A percentile compares a stretch with the other conserved stretches of the same genome.
Evolutionary conservation across 2,888 invertebrate genomes (phyloP).

Genomic region (Epiblema foenella): DNA sequence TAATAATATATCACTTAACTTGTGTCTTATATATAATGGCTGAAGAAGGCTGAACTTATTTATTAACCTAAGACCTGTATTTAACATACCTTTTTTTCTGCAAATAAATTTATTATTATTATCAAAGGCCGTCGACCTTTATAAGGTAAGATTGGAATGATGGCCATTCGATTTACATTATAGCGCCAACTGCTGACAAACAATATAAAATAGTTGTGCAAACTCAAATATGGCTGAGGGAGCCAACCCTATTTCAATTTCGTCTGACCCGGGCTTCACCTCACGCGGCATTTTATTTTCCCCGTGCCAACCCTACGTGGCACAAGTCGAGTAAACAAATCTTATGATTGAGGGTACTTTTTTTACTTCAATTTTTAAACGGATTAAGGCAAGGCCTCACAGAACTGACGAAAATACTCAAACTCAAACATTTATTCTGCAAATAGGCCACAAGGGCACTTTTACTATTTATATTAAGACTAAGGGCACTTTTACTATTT

Average conservation of each 20-base stretch:
- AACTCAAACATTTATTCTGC: too few species aligned
- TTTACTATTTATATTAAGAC: too few species aligned
- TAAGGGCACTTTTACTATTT: too few species aligned
- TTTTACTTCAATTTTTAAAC: constrained; percentile 24
- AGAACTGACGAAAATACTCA: too few species aligned
- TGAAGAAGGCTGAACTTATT: too few species aligned
- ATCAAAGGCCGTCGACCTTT: constrained; percentile 15
- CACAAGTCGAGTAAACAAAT: constrained; percentile 45
- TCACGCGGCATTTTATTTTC: constrained; percentile 64
- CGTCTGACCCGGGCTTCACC: constrained; percentile 61
- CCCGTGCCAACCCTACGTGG: constrained; percentile 54
- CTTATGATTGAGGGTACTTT: background rate
- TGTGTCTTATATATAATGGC: too few species aligned
- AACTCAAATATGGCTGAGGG: constrained; percentile 50
- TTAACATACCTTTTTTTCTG: too few species aligned
- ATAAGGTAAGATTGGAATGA: constrained; percentile 24
- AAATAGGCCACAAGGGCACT: too few species aligned
- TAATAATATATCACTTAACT: too few species aligned
- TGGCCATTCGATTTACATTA: constrained; percentile 41
- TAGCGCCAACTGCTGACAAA: constrained; percentile 39
- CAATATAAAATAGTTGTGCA: constrained; percentile 40
- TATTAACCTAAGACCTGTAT: too few species aligned
- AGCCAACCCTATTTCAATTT: constrained; percentile 69
- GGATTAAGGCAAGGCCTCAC: too few species aligned
- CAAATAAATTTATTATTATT: too few species aligned